Evolutionary conservation across 1,140 invertebrate species (phyloP).

Genomic region (Mya arenaria): DNA sequence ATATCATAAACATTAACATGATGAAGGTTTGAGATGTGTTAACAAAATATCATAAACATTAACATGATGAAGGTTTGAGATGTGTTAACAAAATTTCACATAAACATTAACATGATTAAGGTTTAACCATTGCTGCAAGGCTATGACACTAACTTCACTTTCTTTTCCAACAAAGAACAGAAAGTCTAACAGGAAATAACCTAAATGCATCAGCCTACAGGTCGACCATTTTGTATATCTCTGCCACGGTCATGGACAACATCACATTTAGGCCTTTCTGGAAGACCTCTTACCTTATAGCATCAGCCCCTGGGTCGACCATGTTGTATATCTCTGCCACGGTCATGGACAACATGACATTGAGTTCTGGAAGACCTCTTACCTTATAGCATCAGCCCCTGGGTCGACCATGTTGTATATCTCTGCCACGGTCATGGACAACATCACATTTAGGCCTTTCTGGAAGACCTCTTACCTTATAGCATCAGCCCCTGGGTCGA

Average conservation of each 20-base stretch:
- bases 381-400: conserved; percentile 65
- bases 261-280: conserved; percentile 19
- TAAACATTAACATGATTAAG: too few species aligned
- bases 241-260: conserved; percentile 57
- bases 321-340: conserved; percentile 65
- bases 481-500: conserved; percentile 66
- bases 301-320: conserved; percentile 66
- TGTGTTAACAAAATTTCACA: too few species aligned
- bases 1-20: too few species aligned
- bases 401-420: conserved; percentile 66
- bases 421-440: conserved; percentile 60
- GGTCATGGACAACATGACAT: conserved; percentile 31
- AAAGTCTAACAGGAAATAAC: conserved; percentile 27
- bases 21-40: too few species aligned
- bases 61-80: too few species aligned
- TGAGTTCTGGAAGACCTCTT: conserved; percentile 18
- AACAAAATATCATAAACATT: too few species aligned
- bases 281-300: conserved; percentile 57
- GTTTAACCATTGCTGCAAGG: too few species aligned
- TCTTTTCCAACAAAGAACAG: neutral
- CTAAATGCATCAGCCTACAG: conserved; percentile 66
- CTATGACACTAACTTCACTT: too few species aligned
- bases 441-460: conserved; percentile 15
- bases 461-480: conserved; percentile 58
- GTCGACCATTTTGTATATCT: conserved; percentile 65